Base-by-base conservation (phyloP, 2,797 vertebrate species). In the Syngnathus acus region DNA sequence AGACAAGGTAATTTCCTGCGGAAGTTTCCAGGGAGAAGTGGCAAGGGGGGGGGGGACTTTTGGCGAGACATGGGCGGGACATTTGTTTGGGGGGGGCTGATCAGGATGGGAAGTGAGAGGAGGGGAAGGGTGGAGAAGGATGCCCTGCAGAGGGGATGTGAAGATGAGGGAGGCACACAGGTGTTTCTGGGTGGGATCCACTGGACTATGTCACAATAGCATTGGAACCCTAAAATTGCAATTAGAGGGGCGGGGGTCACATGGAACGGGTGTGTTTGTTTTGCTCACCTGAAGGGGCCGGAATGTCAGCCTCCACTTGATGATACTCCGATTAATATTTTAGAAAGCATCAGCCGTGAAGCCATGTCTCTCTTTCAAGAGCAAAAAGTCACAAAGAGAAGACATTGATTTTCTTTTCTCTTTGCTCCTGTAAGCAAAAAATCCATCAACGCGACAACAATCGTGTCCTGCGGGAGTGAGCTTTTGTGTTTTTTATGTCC, bases 1-100 rank as follows among this genome's bases (percentile, higher is more conserved):
- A 89, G 88, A 89, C 82, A 58, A 82, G 84, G 84, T 88, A 83
- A 87, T 91, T 90, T 91, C 90, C 90, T 89, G 87, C 48, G 82
- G 79, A 89, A 85, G 86, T 75, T 14, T 0, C 74, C 45, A 42
- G 55, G 66, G 59, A 64, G 69, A 66, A 40, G 16, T 42, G 17
- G 23, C 62, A 32, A 32, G 2, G 0, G 55, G n/a, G 59, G 64
- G 6, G 43, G n/a, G n/a, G n/a, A n/a, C 50, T 9, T 58, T 1
- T 0, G 16, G 55, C 60, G 66, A 67, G 48, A 19, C n/a, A 55
- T 67, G 68, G 68, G 70, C n/a, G n/a, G n/a, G n/a, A n/a, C 51
- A 23, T 47, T 79, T 69, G 54, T 54, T 67, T 73, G 61, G 0
- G 73, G 67, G 65, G 38, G 45, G 45, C 14, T 5, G 45, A 47